Evolutionary conservation across 2,797 vertebrate species (phyloP).

Genomic region (Schizothorax lantsangensis): DNA sequence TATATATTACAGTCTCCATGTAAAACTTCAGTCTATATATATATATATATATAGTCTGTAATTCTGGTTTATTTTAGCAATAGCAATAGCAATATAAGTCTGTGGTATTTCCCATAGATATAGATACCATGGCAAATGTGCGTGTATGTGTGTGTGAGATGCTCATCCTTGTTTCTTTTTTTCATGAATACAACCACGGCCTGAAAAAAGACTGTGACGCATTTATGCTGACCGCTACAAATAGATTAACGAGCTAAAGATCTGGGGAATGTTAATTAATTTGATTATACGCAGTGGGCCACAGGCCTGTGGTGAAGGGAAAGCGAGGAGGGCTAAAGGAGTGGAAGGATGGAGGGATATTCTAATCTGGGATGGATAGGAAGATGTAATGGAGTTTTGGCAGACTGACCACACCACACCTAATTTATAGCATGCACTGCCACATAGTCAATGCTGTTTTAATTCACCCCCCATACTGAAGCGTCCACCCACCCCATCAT

Average conservation of each 20-base stretch:
- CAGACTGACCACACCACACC: slow-evolving; percentile 71
- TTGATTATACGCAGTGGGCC: slow-evolving; percentile 78
- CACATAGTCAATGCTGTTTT: slow-evolving; percentile 89
- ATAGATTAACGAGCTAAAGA: slow-evolving; percentile 79
- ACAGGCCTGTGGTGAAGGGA: slow-evolving; percentile 53
- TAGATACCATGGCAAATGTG: not conserved
- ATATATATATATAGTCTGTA: not conserved
- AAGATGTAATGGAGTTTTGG: slow-evolving; percentile 81
- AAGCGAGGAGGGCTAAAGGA: slow-evolving; percentile 49
- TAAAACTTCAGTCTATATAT: too few species aligned
- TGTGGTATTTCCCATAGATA: not conserved
- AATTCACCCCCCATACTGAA: slow-evolving; percentile 77
- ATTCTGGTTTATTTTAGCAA: not conserved
- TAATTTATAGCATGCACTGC: slow-evolving; percentile 85
- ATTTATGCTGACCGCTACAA: slow-evolving; percentile 74
- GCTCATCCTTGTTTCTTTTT: slow-evolving; percentile 44
- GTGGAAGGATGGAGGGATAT: slow-evolving; percentile 68
- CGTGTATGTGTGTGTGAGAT: slow-evolving; percentile 1
- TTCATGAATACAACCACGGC: slow-evolving; percentile 52
- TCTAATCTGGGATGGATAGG: slow-evolving; percentile 69
- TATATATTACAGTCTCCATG: too few species aligned
- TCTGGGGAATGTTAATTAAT: slow-evolving; percentile 84
- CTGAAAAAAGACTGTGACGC: slow-evolving; percentile 58
- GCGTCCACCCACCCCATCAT: slow-evolving; percentile 63
- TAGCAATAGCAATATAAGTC: not conserved